Base-by-base conservation (phyloP, 2,113 vertebrate genomes). In the Tachuris rubrigastra region DNA sequence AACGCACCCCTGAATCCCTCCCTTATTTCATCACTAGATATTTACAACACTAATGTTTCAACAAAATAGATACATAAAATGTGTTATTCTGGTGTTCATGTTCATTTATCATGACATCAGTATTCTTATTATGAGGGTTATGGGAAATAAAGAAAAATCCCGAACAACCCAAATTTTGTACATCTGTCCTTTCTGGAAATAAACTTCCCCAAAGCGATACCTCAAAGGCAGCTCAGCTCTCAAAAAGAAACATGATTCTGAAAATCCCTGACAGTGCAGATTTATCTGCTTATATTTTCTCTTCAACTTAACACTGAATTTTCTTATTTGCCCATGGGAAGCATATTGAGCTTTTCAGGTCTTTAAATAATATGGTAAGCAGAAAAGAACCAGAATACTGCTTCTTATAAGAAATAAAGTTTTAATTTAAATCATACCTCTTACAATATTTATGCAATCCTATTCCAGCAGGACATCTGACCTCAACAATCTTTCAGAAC, bases 91-190 rank as follows among this genome's bases (percentile, higher is more conserved):
- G 7, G 35, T 68, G 27, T 44, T 22, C 13, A n/a, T 50, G 30
- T 17, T 65, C 28, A 42, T 44, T 74, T 74, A 77, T 39, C 25
- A 62, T 46, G 3, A 37, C 59, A 12, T 39, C 39, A 60, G 8
- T 55, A 49, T 85, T 90, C 63, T 41, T 85, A 24, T 49, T 72
- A 42, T 31, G 6, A 91, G 9, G 6, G 5, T 18, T 68, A 67
- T 0, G 0, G 12, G 20, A 14, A 81, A 89, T 68, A 79, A 50
- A 60, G 28, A 33, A 24, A 24, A 78, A 19, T 2, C 14, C 12
- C 19, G 21, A 49, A 22, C 12, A 52, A 55, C 4, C 21, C 13
- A 39, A 15, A 75, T 75, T 97, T 85, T 75, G 22, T n/a, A 85
- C 63, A 12, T 7, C 19, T 87, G 10, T 78, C 24, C 72, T 88